A percentile compares a stretch with the other conserved stretches of the same genome.
These are phyloP conservation scores for Clupea harengus DNA, from an alignment of 2,113 vertebrate genomes.

Conservation along the genomic window DNA sequence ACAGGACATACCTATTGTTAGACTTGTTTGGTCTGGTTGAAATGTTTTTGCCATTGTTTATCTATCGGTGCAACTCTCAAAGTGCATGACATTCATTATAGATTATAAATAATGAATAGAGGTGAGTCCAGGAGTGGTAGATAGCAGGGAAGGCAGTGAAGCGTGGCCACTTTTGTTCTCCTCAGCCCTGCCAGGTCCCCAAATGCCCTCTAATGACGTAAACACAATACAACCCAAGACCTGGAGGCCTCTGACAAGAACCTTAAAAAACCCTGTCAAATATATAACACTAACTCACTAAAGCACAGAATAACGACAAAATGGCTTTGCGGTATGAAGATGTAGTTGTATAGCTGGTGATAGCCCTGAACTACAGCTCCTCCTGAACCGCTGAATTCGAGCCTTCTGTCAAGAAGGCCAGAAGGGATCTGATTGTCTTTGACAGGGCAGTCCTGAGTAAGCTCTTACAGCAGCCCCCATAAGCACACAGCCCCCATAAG, in stretches of 20 bases:
- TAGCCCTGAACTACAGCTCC: neutral
- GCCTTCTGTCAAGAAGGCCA: neutral
- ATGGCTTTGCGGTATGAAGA: neutral
- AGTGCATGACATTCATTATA: constrained; percentile 1
- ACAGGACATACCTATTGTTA: neutral
- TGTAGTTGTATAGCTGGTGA: neutral
- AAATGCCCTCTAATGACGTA: constrained; percentile 22
- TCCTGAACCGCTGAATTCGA: neutral
- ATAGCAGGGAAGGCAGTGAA: constrained; percentile 4
- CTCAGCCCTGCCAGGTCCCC: neutral
- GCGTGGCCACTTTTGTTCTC: constrained; percentile 10
- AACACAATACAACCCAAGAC: constrained; percentile 4
- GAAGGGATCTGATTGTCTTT: constrained; percentile 1
- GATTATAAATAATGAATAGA: constrained; percentile 16
- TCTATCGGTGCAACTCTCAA: neutral
- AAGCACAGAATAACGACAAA: neutral
- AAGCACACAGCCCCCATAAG: neutral
- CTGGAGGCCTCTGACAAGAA: neutral
- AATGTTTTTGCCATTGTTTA: neutral
- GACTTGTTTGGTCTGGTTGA: constrained; percentile 1
- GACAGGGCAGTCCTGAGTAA: constrained; percentile 13
- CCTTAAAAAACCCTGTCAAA: neutral
- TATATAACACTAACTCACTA: neutral
- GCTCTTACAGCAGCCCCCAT: neutral
- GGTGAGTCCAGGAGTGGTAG: neutral